Base-by-base conservation (phyloP, 1,140 invertebrate genomes). In the Aradophagus sp. region DNA sequence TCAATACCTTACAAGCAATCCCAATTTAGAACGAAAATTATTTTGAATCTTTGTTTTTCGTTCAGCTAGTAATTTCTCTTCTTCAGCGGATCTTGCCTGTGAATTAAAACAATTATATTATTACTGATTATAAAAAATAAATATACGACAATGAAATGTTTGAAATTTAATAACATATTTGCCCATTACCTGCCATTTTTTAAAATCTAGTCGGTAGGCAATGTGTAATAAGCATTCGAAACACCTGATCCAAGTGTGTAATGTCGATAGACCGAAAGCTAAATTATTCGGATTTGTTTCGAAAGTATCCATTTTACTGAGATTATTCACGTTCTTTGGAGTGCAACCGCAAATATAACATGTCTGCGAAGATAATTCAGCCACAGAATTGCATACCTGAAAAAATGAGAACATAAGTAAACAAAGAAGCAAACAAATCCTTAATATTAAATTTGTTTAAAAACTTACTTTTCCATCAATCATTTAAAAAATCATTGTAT, bases 181-280 rank as follows among this genome's bases (percentile, higher is more conserved):
- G 8, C 8, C 8, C 3, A 10, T 31, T 11, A 11, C 29, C n/a
- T 31, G 29, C 29, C 29, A 31, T 11, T 31, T 31, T 32, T 56
- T 34, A 16, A 56, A 19, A 12, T 59, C 41, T 16, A 47, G 14
- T 29, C 42, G 6, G 19, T 48, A 47, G 1, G 20, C 5, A n/a
- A 45, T 23, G 19, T 56, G 52, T 16, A 56, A 10, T 11, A 44
- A 26, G 16, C 38, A 56, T 26, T 56, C 52, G 23, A 56, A 56
- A 35, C 16, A 56, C 16, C 52, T 11, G 10, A 56, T 56, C 38
- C 39, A 56, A 1, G 38, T 29, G 14, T 44, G 52, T n/a, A 56
- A 8, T 15, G 29, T 35, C 7, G 52, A 56, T 26, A 42, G 26
- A 19, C 52, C 52, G 20, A 44, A 56, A 10, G 6, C 6, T 15